phyloP scores from a whole-genome alignment of 2,113 vertebrate genomes.

The Ciconia maguari region DNA sequence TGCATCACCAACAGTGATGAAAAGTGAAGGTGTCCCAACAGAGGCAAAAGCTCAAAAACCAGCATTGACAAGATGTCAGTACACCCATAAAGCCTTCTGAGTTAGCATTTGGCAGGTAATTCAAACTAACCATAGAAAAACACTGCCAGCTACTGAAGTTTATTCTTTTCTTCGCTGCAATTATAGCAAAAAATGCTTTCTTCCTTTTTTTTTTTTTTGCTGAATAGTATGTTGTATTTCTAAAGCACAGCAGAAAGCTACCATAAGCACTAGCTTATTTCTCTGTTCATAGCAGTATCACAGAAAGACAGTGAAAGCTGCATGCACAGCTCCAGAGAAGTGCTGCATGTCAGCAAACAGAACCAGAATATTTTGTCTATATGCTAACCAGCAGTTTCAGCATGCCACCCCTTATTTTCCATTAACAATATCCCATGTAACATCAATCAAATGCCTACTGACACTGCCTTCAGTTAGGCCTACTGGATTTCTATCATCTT shows the following conservation, averaged over 20 bases:
- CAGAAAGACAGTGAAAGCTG: not conserved
- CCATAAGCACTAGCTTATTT: not conserved
- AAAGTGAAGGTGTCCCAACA: not conserved
- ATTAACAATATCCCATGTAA: not conserved
- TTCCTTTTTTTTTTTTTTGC: not conserved
- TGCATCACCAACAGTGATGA: not conserved
- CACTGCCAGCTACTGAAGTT: not conserved
- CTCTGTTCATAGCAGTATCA: not conserved
- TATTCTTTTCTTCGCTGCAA: not conserved
- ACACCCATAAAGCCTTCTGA: not conserved
- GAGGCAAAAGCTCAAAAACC: not conserved
- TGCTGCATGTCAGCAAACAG: not conserved
- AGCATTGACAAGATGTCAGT: not conserved
- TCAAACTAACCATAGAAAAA: not conserved
- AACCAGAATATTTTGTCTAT: not conserved
- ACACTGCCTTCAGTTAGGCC: not conserved
- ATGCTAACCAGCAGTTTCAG: not conserved
- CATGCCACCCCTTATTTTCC: not conserved
- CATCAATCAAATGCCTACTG: not conserved
- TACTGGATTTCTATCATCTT: not conserved
- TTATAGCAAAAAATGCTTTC: not conserved
- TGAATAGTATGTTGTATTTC: not conserved
- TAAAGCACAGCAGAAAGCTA: not conserved
- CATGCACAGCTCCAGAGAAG: not conserved
- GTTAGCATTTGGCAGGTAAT: not conserved